These are phyloP conservation scores for Lasioglossum oenotherae DNA, from an alignment of 2,888 invertebrate species.

Conservation along the genomic window DNA sequence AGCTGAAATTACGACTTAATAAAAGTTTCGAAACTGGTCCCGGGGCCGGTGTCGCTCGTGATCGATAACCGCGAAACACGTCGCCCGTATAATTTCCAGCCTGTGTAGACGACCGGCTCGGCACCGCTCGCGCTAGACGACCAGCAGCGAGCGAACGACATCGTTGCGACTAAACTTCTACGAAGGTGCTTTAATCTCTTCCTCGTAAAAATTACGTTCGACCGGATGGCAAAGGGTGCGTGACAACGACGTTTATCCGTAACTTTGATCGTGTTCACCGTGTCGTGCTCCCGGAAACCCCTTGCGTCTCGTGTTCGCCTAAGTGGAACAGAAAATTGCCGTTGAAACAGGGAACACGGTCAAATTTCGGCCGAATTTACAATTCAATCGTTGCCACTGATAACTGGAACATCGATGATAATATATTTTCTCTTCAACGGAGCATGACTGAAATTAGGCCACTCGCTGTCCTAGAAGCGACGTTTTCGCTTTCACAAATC, in stretches of 20 bases:
- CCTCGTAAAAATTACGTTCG: slow-evolving; percentile 55
- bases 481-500: slow-evolving; percentile 35
- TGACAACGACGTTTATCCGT: slow-evolving; percentile 65
- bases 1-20: slow-evolving; percentile 54
- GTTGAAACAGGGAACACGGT: neutral
- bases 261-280: slow-evolving; percentile 45
- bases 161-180: slow-evolving; percentile 40
- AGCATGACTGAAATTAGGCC: neutral
- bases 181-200: slow-evolving; percentile 60
- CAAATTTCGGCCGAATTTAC: neutral
- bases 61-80: slow-evolving; percentile 49
- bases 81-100: slow-evolving; percentile 33
- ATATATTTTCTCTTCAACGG: neutral
- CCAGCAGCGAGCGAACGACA: slow-evolving; percentile 26
- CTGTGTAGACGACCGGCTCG: neutral
- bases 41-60: slow-evolving; percentile 13
- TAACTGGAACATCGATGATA: neutral
- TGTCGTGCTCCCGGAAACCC: neutral
- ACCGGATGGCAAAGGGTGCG: slow-evolving; percentile 50
- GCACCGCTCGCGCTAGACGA: neutral
- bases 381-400: neutral
- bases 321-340: neutral
- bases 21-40: slow-evolving; percentile 44
- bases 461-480: neutral
- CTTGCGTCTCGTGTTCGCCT: neutral